Evolutionary conservation across 2,113 vertebrate species (phyloP), one percentile per base, ranked within the genome.

Genomic region (Chlorodrepanis virens): DNA sequence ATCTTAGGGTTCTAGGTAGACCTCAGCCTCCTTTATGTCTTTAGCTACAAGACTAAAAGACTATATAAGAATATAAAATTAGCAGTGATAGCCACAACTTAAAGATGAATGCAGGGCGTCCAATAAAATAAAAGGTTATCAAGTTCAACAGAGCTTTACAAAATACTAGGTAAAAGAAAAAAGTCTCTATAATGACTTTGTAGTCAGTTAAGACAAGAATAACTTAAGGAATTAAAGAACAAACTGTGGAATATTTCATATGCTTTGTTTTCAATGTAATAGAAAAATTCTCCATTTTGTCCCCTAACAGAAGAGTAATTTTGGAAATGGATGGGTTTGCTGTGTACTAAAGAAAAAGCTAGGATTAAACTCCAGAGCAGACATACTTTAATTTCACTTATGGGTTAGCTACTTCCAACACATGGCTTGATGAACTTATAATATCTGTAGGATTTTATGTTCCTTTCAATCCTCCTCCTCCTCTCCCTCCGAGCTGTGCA

Each of bases 381-480:
- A 83, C 19, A 76, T 17, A 93, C 19, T 87, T 90, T 39, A 40
- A 69, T 77, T 83, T 88, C 86, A 85, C 87, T 96, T 90, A 94
- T 53, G 70, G 29, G 61, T 84, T 86, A 77, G 87, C 52, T 95
- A 77, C 39, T 75, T 87, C 37, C 79, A 97, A 86, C 54, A 96
- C 90, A 95, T 49, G 82, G 76, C 60, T 84, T 78, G 64, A 85
- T 92, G 85, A 92, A 69, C 71, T 92, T 88, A 24, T 54, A 69
- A n/a, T 69, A 87, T 95, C 93, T 93, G 93, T 59, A 68, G 84
- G 82, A 93, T 97, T 94, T 90, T 81, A 91, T 96, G 93, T 92
- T 96, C 93, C 56, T 90, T 94, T 93, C 92, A 89, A 39, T 93
- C 93, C 90, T 94, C 91, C 93, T 95, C 93, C 93, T 95, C 92